Evolutionary conservation across 1,140 invertebrate genomes (phyloP).

Genomic region (Drosophila nannoptera): DNA sequence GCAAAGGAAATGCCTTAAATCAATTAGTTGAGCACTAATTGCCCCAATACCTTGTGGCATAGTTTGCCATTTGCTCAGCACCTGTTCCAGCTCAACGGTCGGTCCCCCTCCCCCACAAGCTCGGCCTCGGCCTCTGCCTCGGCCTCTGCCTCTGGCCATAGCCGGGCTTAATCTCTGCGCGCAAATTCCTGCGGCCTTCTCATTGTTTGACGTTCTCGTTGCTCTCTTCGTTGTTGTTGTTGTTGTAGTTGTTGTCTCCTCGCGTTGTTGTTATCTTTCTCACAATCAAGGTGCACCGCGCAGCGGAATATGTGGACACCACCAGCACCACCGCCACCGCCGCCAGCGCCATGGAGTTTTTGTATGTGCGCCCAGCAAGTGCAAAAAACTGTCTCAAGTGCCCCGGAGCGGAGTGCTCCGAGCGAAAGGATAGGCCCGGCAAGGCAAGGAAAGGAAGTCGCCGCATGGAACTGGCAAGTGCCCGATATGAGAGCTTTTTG

Average conservation of each 20-base stretch:
- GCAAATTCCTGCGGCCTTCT: slow-evolving; percentile 74
- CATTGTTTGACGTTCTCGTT: slow-evolving; percentile 62
- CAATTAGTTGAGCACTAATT: slow-evolving; percentile 78
- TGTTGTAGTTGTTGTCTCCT: slow-evolving; percentile 49
- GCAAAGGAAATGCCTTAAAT: slow-evolving; percentile 78
- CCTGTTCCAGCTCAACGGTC: slow-evolving; percentile 47
- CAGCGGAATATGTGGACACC: slow-evolving; percentile 44
- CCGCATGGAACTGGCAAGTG: slow-evolving; percentile 53
- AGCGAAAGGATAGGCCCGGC: not conserved
- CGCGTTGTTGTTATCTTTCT: slow-evolving; percentile 67
- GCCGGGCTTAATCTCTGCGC: slow-evolving; percentile 63
- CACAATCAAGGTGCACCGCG: slow-evolving; percentile 72
- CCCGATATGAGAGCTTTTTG: slow-evolving; percentile 62
- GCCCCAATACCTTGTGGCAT: slow-evolving; percentile 78
- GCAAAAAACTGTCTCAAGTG: slow-evolving; percentile 73
- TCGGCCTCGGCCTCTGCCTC: not conserved
- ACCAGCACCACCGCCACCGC: slow-evolving; percentile 14
- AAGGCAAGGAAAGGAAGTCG: slow-evolving; percentile 56
- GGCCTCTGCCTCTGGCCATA: slow-evolving; percentile 14
- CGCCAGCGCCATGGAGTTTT: slow-evolving; percentile 32
- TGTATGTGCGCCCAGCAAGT: slow-evolving; percentile 51
- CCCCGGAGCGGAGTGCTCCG: slow-evolving; percentile 34
- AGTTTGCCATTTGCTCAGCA: slow-evolving; percentile 75
- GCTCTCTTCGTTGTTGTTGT: slow-evolving; percentile 28
- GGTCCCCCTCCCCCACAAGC: not conserved